Evolutionary conservation across 2,113 vertebrate genomes (phyloP).

Genomic region (Pseudopodoces humilis): DNA sequence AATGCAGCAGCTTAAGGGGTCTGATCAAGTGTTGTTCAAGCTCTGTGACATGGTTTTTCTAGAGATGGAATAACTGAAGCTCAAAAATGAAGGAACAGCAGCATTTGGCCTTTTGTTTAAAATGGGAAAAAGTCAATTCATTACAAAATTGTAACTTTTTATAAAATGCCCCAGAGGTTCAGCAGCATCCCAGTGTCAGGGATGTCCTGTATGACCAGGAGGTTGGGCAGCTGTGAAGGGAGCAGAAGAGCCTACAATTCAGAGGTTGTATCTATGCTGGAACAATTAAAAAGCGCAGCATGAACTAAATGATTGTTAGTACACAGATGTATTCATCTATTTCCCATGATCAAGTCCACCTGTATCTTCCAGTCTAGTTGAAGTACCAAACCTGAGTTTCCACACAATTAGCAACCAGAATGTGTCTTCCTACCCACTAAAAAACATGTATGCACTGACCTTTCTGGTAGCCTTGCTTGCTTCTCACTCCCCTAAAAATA

Average conservation of each 20-base stretch:
- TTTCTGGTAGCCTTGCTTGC: background rate
- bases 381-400: background rate
- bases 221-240: background rate
- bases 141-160: background rate
- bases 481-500: background rate
- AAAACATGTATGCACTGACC: background rate
- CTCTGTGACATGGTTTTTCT: background rate
- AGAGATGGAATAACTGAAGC: background rate
- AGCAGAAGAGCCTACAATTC: background rate
- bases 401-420: background rate
- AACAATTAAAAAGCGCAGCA: background rate
- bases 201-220: background rate
- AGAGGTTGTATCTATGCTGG: background rate
- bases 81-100: background rate
- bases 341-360: background rate
- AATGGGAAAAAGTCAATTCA: background rate
- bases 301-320: background rate
- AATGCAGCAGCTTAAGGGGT: background rate
- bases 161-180: background rate
- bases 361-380: background rate
- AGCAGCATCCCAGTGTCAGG: background rate
- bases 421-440: background rate
- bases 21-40: background rate
- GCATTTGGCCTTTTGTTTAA: background rate
- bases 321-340: background rate